A percentile compares a stretch with the other conserved stretches of the same genome.
phyloP scores from a whole-genome alignment of 2,113 vertebrate species.

The Origma solitaria region DNA sequence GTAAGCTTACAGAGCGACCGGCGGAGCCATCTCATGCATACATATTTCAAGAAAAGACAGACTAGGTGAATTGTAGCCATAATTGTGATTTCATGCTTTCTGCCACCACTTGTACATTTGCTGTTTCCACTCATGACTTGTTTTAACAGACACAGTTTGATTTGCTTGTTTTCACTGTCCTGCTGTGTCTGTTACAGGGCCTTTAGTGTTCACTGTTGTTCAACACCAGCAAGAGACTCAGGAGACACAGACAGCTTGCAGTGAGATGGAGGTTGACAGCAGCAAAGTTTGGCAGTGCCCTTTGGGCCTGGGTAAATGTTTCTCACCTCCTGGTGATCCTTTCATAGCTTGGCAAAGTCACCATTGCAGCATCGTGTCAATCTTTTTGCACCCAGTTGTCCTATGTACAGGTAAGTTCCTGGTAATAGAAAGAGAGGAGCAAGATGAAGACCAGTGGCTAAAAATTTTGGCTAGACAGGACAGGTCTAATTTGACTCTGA shows the following conservation, averaged over 20 bases:
- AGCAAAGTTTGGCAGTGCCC: not conserved
- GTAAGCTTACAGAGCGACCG: accelerated
- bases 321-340: not conserved
- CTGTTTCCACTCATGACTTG: not conserved
- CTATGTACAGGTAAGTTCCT: not conserved
- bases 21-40: accelerated
- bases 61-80: not conserved
- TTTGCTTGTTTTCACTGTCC: not conserved
- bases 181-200: not conserved
- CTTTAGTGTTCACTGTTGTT: not conserved
- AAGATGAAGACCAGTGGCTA: not conserved
- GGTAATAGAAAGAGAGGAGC: not conserved
- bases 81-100: not conserved
- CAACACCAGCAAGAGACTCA: not conserved
- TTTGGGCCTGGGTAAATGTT: not conserved
- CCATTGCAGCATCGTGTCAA: accelerated
- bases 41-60: not conserved
- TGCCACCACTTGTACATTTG: not conserved
- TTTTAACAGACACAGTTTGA: not conserved
- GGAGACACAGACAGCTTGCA: not conserved
- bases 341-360: not conserved
- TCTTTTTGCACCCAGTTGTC: not conserved
- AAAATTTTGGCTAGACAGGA: not conserved
- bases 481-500: not conserved
- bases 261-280: not conserved